Percentiles rank a stretch among this genome's conserved stretches.
Evolutionary conservation across 2,888 invertebrate species (phyloP).

Genomic region (Cristatella mucedo): DNA sequence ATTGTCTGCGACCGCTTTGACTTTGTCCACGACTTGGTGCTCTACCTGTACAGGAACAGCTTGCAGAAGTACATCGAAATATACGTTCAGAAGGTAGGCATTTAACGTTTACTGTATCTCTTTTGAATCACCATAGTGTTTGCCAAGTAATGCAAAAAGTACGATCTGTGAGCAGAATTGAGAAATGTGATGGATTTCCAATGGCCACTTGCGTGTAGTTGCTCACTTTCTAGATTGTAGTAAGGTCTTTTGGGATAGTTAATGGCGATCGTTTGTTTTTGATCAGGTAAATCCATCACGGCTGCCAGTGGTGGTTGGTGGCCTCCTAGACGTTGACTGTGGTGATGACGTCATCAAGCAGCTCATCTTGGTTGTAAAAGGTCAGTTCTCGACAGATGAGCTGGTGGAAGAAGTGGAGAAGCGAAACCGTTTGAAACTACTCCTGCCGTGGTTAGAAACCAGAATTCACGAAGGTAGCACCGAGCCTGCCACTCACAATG

Average conservation of each 20-base stretch:
- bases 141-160: background rate
- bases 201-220: no score
- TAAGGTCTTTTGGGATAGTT: background rate
- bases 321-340: constrained; percentile 91
- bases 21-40: constrained; percentile 93
- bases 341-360: constrained; percentile 98
- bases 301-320: constrained; percentile 92
- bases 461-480: constrained; percentile 90
- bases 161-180: no score
- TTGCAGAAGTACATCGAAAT: constrained; percentile 99
- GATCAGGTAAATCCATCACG: constrained; percentile 81
- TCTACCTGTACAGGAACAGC: constrained; percentile 92
- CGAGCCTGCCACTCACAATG: constrained; percentile 97
- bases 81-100: constrained; percentile 88
- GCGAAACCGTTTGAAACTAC: constrained; percentile 60
- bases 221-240: no score
- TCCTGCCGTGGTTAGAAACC: constrained; percentile 91
- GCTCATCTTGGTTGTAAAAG: constrained; percentile 80
- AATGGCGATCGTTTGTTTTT: background rate
- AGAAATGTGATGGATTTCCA: no score
- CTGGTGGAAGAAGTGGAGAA: constrained; percentile 71
- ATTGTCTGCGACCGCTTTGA: constrained; percentile 99
- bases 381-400: constrained; percentile 93
- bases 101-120: background rate
- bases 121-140: background rate